Base-by-base conservation (phyloP, 2,888 invertebrate genomes). In the Hirtodrosophila confusa region DNA sequence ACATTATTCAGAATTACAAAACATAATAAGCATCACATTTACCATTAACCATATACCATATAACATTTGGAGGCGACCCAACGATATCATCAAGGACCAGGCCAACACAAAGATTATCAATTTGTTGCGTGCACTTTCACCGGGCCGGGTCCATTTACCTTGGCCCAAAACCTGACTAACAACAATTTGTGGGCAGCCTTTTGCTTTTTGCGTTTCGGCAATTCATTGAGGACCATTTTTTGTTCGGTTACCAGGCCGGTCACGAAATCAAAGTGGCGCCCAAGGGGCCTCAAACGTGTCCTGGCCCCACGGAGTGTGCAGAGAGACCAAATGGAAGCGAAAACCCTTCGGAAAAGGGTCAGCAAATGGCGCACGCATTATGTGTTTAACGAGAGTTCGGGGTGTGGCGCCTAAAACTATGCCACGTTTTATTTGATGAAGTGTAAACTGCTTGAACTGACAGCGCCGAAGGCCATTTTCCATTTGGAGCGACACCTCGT, bases 381-480 rank as follows among this genome's bases (percentile, higher is more conserved):
- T 75, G 72, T 58, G 67, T 77, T 78, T 78, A 75, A 80, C 67
- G 65, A 65, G 64, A 49, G 45, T 45, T 60, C 23, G 56, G 17
- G 56, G 62, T 37, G 45, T 41, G 36, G 12, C 45, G 35, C 44
- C 45, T 40, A 27, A 62, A 71, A 72, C 67, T 57, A 55, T 62
- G 64, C 72, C 76, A 80, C 69, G 70, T 64, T 77, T 69, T 67
- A 72, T 75, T 74, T 77, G 86, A 88, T 88, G 84, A 82, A 80
- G 87, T 88, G 88, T 73, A 77, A 88, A 88, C 73, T 72, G 75
- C 69, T 66, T 57, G 68, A 55, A 68, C 48, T 74, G 76, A 78
- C 70, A 77, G 65, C 49, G 11, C 61, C 44, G 27, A 43, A 41
- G 11, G 39, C 55, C 57, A 17, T 41, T 51, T 60, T 63, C 58